These are phyloP conservation scores for Pimephales promelas DNA, from an alignment of 2,113 vertebrate genomes.

Conservation along the genomic window DNA sequence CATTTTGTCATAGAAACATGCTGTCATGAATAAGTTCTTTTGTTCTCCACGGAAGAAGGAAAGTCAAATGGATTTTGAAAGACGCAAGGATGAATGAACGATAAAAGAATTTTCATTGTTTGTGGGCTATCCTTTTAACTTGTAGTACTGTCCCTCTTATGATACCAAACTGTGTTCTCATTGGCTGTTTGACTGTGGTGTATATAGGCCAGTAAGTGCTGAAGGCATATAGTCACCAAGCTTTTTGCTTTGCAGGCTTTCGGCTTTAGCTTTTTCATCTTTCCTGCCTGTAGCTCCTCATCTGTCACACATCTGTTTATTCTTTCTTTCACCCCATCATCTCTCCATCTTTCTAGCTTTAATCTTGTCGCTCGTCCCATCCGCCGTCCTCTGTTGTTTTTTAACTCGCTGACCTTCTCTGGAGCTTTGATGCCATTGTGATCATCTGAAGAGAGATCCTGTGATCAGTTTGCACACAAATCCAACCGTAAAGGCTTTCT, in stretches of 20 bases:
- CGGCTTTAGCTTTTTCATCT: slow-evolving; percentile 27
- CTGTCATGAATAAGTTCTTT: neutral
- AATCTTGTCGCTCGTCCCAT: neutral
- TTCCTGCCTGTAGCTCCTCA: slow-evolving; percentile 31
- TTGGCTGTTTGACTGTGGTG: slow-evolving; percentile 28
- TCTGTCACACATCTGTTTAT: slow-evolving; percentile 27
- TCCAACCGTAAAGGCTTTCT: neutral
- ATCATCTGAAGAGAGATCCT: slow-evolving; percentile 19
- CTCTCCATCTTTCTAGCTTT: slow-evolving; percentile 17
- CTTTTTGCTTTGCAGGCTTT: slow-evolving; percentile 29
- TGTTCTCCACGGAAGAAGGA: neutral
- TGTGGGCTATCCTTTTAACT: neutral
- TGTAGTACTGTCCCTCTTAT: neutral
- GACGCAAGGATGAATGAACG: neutral
- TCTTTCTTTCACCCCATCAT: neutral
- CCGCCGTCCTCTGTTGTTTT: slow-evolving; percentile 11
- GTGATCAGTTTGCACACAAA: slow-evolving; percentile 14
- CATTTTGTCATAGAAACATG: neutral
- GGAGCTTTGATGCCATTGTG: slow-evolving; percentile 3
- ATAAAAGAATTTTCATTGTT: slow-evolving; percentile 1
- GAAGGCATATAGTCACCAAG: slow-evolving; percentile 22
- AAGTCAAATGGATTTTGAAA: slow-evolving; percentile 1
- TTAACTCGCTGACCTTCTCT: slow-evolving; percentile 10
- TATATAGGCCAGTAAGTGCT: slow-evolving; percentile 26
- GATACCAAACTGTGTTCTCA: slow-evolving; percentile 5